Base-by-base conservation (phyloP, 30 jellyfish, hydroid and myxozoan genomes). In the Aurelia aurita region DNA sequence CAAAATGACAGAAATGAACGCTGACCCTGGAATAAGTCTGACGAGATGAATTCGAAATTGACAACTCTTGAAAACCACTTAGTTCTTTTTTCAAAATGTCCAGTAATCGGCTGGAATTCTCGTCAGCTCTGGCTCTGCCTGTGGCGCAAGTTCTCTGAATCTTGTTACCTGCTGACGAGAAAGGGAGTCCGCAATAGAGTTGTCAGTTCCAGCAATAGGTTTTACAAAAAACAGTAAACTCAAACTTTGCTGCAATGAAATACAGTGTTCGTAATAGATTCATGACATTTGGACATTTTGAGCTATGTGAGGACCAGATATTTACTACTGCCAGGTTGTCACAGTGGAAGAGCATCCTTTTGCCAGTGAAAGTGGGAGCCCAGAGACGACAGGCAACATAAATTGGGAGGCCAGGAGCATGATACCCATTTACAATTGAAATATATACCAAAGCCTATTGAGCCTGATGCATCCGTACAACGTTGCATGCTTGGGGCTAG, bases 311-410 rank as follows among this genome's bases (percentile, higher is more conserved):
- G 2, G 79, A 15, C 79, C 79, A 68, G 5, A 68, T 68, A 8
- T 68, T 68, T 13, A 68, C 79, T 12, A 62, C 74, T 8, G 74
- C 74, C 5, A 15, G 34, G 28, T 62, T 62, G 74, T 62, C 74
- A 62, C 74, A 62, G 28, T 62, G 74, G 16, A 62, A 62, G 2
- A 62, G 28, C n/a, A 62, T 25, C 3, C 74, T 14, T 29, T 62
- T 62, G 21, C 74, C 74, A 7, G 53, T 7, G 47, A 62, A 62
- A 1, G 5, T 20, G 20, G 11, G 43, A 14, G 22, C 34, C 74
- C 74, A 62, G 6, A 62, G 4, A 1, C 22, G 20, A n/a, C 74
- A 62, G 10, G 74, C 43, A 8, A 62, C 74, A 62, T 62, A 62
- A 22, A 62, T 62, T 0, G 74, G 74, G 74, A 62, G 59, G 59